phyloP scores from a whole-genome alignment of 2,888 invertebrate genomes.

The Eupithecia abbreviata region DNA sequence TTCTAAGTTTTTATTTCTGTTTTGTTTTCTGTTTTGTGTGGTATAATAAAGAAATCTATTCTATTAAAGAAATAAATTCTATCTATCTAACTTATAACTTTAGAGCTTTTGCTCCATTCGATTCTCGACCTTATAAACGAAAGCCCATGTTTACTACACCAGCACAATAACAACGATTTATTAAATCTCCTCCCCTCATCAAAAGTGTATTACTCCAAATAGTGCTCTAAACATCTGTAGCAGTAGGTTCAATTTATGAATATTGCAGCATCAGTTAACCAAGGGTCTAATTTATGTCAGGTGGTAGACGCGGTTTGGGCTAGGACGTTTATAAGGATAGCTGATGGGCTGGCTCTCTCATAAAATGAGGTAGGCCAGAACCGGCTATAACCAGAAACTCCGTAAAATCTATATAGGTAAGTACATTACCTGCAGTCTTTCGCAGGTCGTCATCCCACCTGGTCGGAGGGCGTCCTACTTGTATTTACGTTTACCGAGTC shows the following conservation, averaged over 20 bases:
- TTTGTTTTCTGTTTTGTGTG: no score
- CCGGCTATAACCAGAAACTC: no score
- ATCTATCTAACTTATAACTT: no score
- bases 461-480: no score
- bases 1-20: no score
- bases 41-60: no score
- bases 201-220: slow-evolving; percentile 11
- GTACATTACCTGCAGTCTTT: no score
- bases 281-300: slow-evolving; percentile 36
- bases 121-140: not conserved
- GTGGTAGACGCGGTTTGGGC: slow-evolving; percentile 22
- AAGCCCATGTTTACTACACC: slow-evolving; percentile 6
- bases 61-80: no score
- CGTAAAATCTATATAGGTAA: no score
- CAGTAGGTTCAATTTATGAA: slow-evolving; percentile 18
- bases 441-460: no score
- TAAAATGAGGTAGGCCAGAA: slow-evolving; percentile 30
- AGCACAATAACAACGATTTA: slow-evolving; percentile 5
- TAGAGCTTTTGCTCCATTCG: not conserved
- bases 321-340: slow-evolving; percentile 37
- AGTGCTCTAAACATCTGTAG: slow-evolving; percentile 4
- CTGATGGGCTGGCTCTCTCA: slow-evolving; percentile 34
- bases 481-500: no score
- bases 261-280: slow-evolving; percentile 9
- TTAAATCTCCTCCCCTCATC: slow-evolving; percentile 12